A percentile compares a stretch with the other conserved stretches of the same genome.
Evolutionary conservation across 1,140 invertebrate genomes (phyloP).

Genomic region (Cyclina sinensis): DNA sequence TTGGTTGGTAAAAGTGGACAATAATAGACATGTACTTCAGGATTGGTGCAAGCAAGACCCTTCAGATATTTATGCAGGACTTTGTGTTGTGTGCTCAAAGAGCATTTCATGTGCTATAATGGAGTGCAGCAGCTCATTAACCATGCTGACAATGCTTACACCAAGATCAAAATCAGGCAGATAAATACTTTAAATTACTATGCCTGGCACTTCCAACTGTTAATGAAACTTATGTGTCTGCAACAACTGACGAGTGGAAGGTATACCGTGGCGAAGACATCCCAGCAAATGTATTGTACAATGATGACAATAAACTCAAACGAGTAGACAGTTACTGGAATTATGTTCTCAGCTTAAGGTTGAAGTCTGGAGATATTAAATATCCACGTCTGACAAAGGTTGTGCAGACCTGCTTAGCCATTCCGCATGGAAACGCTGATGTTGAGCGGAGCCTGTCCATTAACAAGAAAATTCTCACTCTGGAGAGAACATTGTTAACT

Average conservation of each 20-base stretch:
- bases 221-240: background rate
- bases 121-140: background rate
- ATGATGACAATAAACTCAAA: background rate
- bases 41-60: too few relatives aligned
- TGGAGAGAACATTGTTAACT: background rate
- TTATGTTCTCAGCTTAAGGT: background rate
- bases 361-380: background rate
- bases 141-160: background rate
- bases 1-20: too few relatives aligned
- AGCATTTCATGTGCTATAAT: too few relatives aligned
- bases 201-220: background rate
- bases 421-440: constrained; percentile 47
- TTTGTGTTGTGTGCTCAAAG: too few relatives aligned
- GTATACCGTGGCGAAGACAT: constrained; percentile 27
- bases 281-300: background rate
- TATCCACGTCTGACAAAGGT: constrained; percentile 4
- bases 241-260: constrained; percentile 25
- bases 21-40: too few relatives aligned
- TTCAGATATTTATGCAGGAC: too few relatives aligned
- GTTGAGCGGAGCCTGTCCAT: constrained; percentile 25
- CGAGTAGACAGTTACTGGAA: constrained; percentile 12
- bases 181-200: too few relatives aligned
- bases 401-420: background rate
- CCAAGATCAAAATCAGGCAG: too few relatives aligned
- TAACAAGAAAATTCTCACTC: background rate